Percentiles rank a stretch among this genome's conserved stretches.
phyloP scores from a whole-genome alignment of 1,140 invertebrate genomes.

The Aphelenchoides avenae region DNA sequence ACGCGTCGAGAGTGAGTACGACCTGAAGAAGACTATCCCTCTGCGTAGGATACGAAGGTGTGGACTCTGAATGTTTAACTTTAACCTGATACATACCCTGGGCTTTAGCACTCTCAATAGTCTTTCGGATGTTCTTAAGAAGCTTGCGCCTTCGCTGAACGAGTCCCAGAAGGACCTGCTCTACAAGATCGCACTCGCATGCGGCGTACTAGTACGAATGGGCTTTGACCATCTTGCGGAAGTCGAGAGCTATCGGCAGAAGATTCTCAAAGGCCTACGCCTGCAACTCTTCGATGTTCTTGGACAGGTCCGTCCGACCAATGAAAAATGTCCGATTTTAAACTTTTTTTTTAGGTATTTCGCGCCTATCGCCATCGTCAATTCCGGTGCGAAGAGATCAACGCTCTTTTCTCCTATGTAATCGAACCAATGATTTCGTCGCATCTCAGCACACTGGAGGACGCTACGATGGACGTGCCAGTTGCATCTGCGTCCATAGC shows the following conservation, averaged over 20 bases:
- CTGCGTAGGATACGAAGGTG: slow-evolving; percentile 18
- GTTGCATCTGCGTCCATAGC: slow-evolving; percentile 8
- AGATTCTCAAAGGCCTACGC: slow-evolving; percentile 18
- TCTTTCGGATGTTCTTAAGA: slow-evolving; percentile 8
- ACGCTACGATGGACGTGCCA: neutral
- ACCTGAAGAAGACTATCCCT: neutral
- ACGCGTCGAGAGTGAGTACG: neutral
- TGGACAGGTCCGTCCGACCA: slow-evolving; percentile 4
- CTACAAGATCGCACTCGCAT: slow-evolving; percentile 5
- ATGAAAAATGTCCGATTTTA: neutral
- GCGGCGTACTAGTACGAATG: slow-evolving; percentile 8
- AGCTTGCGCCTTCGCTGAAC: slow-evolving; percentile 10
- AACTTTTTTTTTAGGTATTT: slow-evolving; percentile 14
- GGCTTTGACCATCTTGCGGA: slow-evolving; percentile 1
- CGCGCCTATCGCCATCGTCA: slow-evolving; percentile 10
- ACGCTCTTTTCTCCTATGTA: slow-evolving; percentile 6
- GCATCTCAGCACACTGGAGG: neutral
- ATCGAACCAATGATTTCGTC: neutral
- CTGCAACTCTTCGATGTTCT: slow-evolving; percentile 16
- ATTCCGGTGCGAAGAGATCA: neutral
- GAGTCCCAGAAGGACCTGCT: slow-evolving; percentile 12
- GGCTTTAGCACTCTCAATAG: slow-evolving; percentile 7
- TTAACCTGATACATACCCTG: too few species aligned
- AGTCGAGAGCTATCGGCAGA: slow-evolving; percentile 6
- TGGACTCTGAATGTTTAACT: too few species aligned